Evolutionary conservation across 2,888 invertebrate species (phyloP), one percentile per base, ranked within the genome.

Genomic region (Panorpa germanica): DNA sequence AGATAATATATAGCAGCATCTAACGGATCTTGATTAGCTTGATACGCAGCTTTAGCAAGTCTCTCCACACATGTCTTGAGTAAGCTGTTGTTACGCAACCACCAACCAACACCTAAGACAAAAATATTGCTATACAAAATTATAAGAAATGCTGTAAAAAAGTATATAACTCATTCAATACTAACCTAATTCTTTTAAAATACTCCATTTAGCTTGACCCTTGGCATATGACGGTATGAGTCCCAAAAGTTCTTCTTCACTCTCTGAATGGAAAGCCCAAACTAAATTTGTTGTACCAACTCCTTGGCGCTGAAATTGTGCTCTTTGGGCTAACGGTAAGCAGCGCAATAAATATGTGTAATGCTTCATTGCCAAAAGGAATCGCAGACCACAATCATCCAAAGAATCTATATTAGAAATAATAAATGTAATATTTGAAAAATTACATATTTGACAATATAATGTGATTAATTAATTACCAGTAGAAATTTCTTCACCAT

Each of bases 231-330:
- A 80, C 0, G 96, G 95, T 39, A 91, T 76, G 28, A 91, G 58
- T 34, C 78, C 75, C 9, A 98, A 56, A 32, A 98, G 59, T 49
- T 98, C 96, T 43, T 93, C 93, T 49, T 93, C 90, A 12, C 90
- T 83, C 55, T 98, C 96, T 0, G 96, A 96, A 53, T 99, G 98
- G 57, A 88, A 96, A 1, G 96, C 98, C 98, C 98, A 99, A 3
- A 93, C 93, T 12, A 96, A 65, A 53, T 93, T 88, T 41, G 90
- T 80, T 7, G 76, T 80, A 19, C 78, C 78, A 2, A 86, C 76
- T 13, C 88, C 93, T 38, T 76, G 74, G 31, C 78, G 75, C 45
- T 90, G 86, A 38, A 91, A 69, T 32, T 72, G 70, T 0, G 80
- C 74, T 31, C 95, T 63, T 50, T 95, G 93, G 2, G 74, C 77